Evolutionary conservation across 2,113 vertebrate species (phyloP).

Genomic region (Nannobrachium achirus): DNA sequence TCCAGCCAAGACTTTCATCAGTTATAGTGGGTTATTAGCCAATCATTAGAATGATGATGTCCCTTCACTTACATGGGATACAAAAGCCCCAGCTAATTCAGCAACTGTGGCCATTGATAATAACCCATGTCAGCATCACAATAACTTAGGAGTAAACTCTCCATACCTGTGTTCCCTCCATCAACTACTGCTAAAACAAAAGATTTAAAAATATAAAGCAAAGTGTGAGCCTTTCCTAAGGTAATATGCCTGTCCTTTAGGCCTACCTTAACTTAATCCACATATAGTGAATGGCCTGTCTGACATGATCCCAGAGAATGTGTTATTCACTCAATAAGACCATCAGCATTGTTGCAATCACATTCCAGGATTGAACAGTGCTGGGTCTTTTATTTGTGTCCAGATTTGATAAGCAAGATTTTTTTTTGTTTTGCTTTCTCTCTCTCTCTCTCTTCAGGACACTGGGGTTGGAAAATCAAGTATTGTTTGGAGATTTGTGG

Average conservation of each 20-base stretch:
- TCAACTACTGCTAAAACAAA: too few species aligned
- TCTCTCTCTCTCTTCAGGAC: slow-evolving; percentile 80
- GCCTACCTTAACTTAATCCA: too few species aligned
- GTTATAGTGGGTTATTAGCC: not conserved
- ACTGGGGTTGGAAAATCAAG: slow-evolving; percentile 96
- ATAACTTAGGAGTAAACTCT: not conserved
- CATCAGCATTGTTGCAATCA: not conserved
- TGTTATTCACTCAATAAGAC: not conserved
- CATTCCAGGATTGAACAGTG: not conserved
- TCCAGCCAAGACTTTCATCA: not conserved
- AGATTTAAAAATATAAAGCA: too few species aligned
- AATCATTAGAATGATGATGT: not conserved
- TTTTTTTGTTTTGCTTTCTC: too few species aligned
- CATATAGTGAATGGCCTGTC: not conserved
- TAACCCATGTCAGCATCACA: not conserved
- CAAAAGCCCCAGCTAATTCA: not conserved
- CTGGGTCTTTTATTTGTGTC: slow-evolving; percentile 1
- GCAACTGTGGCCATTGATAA: too few species aligned
- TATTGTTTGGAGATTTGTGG: slow-evolving; percentile 95
- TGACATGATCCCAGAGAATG: slow-evolving; percentile 18
- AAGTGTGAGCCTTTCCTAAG: too few species aligned
- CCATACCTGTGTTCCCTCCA: not conserved
- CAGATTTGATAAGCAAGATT: slow-evolving; percentile 20
- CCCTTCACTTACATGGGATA: not conserved
- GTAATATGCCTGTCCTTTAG: too few species aligned